Conservation (phyloP, 2,888 invertebrate genomes). For the Theretra japonica region DNA sequence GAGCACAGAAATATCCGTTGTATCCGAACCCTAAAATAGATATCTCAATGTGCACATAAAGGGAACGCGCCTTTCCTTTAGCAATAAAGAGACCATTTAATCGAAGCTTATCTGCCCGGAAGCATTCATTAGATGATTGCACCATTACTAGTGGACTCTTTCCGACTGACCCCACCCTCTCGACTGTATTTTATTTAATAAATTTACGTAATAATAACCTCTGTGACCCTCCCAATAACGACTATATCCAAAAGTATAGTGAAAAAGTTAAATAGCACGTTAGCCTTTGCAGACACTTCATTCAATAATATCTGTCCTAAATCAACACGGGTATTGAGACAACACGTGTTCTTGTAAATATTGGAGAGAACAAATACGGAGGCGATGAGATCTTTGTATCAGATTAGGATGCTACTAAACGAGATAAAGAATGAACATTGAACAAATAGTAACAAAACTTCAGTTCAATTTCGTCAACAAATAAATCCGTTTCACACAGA, state of each 20-base stretch:
- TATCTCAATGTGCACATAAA: conserved; percentile 81
- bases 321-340: conserved; percentile 60
- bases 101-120: conserved; percentile 84
- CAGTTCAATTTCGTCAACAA: background rate
- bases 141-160: conserved; percentile 79
- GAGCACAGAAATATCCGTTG: conserved; percentile 39
- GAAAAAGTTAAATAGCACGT: conserved; percentile 18
- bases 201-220: conserved; percentile 11
- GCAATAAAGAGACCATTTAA: conserved; percentile 84
- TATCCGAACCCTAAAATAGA: conserved; percentile 64
- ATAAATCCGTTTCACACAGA: too few species aligned
- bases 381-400: conserved; percentile 24
- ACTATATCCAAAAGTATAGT: conserved; percentile 9
- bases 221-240: background rate
- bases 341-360: conserved; percentile 63
- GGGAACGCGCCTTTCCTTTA: conserved; percentile 79
- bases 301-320: conserved; percentile 64
- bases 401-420: conserved; percentile 25
- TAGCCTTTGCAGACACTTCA: conserved; percentile 37
- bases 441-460: background rate
- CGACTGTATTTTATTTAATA: conserved; percentile 47
- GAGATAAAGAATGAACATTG: conserved; percentile 1
- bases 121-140: conserved; percentile 86
- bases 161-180: conserved; percentile 61
- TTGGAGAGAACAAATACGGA: conserved; percentile 57